A percentile compares a stretch with the other conserved stretches of the same genome.
Conservation (phyloP, 2,797 vertebrate genomes). For the Poecile montanus region DNA sequence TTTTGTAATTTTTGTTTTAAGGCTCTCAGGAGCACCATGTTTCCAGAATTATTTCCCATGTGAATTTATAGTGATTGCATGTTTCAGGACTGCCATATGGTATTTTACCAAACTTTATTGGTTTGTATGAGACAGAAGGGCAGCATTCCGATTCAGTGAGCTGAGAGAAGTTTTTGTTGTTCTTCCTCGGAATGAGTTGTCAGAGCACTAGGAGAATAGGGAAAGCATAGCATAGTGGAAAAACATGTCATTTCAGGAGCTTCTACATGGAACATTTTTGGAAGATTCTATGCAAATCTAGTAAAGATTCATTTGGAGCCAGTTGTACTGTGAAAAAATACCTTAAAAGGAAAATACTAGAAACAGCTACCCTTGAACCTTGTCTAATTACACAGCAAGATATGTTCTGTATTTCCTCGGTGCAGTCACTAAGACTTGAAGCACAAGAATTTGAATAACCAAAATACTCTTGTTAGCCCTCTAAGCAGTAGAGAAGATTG, state of each 20-base stretch:
- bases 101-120: background rate
- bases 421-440: background rate
- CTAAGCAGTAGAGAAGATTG: background rate
- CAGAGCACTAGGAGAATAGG: background rate
- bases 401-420: background rate
- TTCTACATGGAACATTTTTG: background rate
- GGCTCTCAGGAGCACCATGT: background rate
- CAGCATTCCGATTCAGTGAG: background rate
- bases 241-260: background rate
- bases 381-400: background rate
- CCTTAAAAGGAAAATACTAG: background rate
- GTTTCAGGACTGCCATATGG: fast-evolving
- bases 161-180: background rate
- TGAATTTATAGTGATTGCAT: background rate
- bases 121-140: background rate
- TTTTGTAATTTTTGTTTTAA: background rate
- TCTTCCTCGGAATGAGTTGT: background rate
- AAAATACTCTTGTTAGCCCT: background rate
- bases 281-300: background rate
- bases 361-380: background rate
- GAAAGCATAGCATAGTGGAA: background rate
- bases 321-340: background rate
- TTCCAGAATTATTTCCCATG: background rate
- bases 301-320: background rate
- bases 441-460: fast-evolving